phyloP scores from a whole-genome alignment of 92 coral and sea anemone species.

The Metridium senile region DNA sequence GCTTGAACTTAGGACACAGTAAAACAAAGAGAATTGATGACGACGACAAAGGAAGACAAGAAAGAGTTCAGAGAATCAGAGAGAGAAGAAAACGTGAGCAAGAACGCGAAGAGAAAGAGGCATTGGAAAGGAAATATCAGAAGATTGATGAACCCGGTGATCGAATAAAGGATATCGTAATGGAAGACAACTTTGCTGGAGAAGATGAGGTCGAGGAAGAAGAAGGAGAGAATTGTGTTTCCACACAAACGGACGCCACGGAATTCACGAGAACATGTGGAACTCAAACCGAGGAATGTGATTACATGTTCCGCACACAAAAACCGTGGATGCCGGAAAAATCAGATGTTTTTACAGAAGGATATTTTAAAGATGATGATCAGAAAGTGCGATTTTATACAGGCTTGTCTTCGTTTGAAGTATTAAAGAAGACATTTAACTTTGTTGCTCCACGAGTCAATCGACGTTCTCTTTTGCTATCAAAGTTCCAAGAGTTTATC shows the following conservation, averaged over 20 bases:
- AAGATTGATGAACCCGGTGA: conserved; percentile 26
- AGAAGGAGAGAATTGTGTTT: conserved; percentile 3
- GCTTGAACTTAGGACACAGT: conserved; percentile 31
- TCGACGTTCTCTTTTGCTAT: conserved; percentile 22
- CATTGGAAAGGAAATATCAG: not conserved
- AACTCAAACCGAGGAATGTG: conserved; percentile 38
- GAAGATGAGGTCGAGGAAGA: conserved; percentile 11
- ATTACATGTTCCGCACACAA: conserved; percentile 39
- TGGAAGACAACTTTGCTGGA: conserved; percentile 16
- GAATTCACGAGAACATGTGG: conserved; percentile 9
- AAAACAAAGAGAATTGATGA: conserved; percentile 7
- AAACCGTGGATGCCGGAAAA: conserved; percentile 14
- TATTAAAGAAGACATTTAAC: not conserved
- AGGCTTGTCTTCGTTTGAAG: conserved; percentile 30
- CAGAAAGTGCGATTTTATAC: conserved; percentile 51
- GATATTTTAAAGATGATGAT: conserved; percentile 40
- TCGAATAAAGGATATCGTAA: not conserved
- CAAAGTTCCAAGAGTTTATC: conserved; percentile 47
- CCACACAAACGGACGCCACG: conserved; percentile 19
- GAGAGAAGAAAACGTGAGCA: conserved; percentile 42
- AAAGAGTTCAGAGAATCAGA: conserved; percentile 40
- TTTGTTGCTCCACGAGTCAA: conserved; percentile 27
- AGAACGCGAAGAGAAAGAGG: conserved; percentile 14
- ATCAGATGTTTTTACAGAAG: conserved; percentile 26
- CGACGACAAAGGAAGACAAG: conserved; percentile 19